phyloP scores from a whole-genome alignment of 2,113 vertebrate genomes.

The Heptranchias perlo region DNA sequence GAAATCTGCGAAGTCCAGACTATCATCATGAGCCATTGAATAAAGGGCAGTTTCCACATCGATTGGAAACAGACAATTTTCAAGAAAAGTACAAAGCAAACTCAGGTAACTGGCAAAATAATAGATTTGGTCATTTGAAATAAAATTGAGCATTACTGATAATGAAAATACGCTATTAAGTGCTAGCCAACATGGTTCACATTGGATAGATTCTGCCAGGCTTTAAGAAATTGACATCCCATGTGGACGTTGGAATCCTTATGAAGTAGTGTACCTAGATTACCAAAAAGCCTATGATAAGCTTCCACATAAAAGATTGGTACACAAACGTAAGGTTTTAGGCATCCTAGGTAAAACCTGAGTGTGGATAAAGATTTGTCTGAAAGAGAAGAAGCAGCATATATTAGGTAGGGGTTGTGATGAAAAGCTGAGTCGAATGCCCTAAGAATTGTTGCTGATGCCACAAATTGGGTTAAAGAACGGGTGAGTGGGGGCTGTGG shows the following conservation, averaged over 20 bases:
- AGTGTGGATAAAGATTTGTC: neutral
- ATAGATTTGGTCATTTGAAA: neutral
- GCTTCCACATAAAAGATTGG: neutral
- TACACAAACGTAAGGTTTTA: neutral
- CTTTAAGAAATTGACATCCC: neutral
- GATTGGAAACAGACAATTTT: neutral
- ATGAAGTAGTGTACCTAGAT: neutral
- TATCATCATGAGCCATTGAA: neutral
- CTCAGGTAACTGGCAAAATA: neutral
- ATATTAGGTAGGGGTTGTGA: neutral
- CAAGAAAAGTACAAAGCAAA: neutral
- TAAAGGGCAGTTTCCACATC: neutral
- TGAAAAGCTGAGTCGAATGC: neutral
- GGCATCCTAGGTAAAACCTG: neutral
- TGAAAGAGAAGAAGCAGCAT: neutral
- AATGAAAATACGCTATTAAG: neutral
- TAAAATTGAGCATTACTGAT: neutral
- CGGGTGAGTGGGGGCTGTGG: no score
- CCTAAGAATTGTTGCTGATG: neutral
- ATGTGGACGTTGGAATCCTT: neutral
- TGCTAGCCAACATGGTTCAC: neutral
- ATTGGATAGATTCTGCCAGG: neutral
- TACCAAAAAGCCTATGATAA: neutral
- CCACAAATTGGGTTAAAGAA: neutral
- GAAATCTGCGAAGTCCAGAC: neutral